phyloP scores from a whole-genome alignment of 2,888 invertebrate genomes.

The Acronicta aceris region DNA sequence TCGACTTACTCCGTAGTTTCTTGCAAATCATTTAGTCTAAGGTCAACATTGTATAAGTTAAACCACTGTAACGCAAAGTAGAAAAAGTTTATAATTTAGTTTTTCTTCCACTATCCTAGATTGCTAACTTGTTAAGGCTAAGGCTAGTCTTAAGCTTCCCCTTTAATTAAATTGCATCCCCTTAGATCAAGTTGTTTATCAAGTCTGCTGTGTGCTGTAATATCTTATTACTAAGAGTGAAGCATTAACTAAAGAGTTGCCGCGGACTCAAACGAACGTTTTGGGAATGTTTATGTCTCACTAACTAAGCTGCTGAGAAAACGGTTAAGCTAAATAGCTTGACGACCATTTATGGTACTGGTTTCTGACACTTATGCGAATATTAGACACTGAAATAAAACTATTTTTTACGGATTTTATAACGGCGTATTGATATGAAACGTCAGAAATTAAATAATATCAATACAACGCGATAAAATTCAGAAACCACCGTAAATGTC shows the following conservation, averaged over 20 bases:
- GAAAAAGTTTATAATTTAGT: conserved; percentile 9
- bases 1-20: too few species aligned
- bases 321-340: conserved; percentile 19
- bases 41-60: not conserved
- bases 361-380: too few species aligned
- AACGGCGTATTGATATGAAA: too few species aligned
- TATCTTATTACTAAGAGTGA: conserved; percentile 50
- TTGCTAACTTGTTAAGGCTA: conserved; percentile 32
- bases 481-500: too few species aligned
- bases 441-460: too few species aligned
- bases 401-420: too few species aligned
- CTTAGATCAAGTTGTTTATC: conserved; percentile 50
- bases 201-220: conserved; percentile 43
- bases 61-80: not conserved
- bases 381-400: too few species aligned
- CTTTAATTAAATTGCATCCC: conserved; percentile 52
- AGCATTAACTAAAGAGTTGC: conserved; percentile 48
- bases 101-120: conserved; percentile 23
- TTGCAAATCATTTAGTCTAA: not conserved
- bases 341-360: not conserved
- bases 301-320: conserved; percentile 13
- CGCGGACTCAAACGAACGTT: conserved; percentile 27
- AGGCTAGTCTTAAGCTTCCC: conserved; percentile 38
- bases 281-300: conserved; percentile 26
- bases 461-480: too few species aligned